Evolutionary conservation across 2,888 invertebrate species (phyloP), one percentile per base, ranked within the genome.

Genomic region (Drosophila atroscutellata): DNA sequence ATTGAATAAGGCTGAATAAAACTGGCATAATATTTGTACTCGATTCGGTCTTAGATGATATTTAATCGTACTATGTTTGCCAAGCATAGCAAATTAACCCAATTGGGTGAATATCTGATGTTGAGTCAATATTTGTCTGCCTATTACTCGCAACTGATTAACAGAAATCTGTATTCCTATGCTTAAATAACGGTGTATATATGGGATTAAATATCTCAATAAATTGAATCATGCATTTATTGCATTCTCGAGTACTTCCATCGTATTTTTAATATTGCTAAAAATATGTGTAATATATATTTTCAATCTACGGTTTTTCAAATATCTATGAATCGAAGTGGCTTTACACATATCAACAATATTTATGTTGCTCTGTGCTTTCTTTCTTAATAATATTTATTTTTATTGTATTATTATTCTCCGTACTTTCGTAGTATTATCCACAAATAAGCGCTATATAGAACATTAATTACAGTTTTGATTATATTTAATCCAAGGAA

Each of bases 1-100:
- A 13, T 11, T 24, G 26, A 24, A 50, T 9, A 8, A 34, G 18
- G 39, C 13, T 18, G 28, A 56, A 18, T 13, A 39, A 6, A 26
- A 7, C 24, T 37, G 11, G 24, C 11, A 5, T 13, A n/a, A 18
- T 18, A 32, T 32, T 26, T 15, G 30, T 24, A 11, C 8, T 11
- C 24, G 13, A 36, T 28, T 11, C 32, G 47, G 3, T 49, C 13
- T 18, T 9, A 39, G 34, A 24, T 28, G 28, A 11, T 51, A 34
- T 34, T 28, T 24, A 49, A 56, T 56, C 39, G 39, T 28, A 56
- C 34, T 34, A 34, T 56, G 37, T 24, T 34, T 49, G 28, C 4
- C 26, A n/a, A 20, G 5, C 39, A 9, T 4, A 2, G 20, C 7
- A 30, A 39, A 51, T n/a, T n/a, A 13, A 6, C 5, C 8, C 26